Percentiles rank a stretch among this genome's conserved stretches.
Conservation (phyloP, 2,113 vertebrate genomes). For the Notarius quadriscutis region DNA sequence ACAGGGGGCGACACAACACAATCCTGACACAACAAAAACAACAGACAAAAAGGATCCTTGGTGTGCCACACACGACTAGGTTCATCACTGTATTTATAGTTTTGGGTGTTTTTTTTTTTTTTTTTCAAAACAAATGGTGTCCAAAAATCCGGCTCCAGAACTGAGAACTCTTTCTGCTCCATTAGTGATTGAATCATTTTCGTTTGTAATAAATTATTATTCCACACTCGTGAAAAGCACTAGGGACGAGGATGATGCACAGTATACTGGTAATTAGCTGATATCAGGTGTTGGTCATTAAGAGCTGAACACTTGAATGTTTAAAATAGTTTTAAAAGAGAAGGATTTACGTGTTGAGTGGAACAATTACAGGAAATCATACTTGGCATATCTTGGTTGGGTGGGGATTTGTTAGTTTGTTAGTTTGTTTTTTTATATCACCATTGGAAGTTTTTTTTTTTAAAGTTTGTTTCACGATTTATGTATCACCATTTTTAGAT, state of each 20-base stretch:
- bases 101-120: background rate
- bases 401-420: background rate
- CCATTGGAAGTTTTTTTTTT: background rate
- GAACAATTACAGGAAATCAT: background rate
- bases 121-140: background rate
- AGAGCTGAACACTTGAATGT: background rate
- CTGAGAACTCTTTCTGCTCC: background rate
- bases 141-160: background rate
- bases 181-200: background rate
- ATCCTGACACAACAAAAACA: background rate
- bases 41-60: background rate
- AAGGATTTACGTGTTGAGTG: background rate
- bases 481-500: background rate
- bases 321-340: background rate
- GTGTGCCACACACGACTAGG: background rate
- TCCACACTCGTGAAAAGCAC: background rate
- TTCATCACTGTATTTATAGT: too few relatives aligned
- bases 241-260: background rate
- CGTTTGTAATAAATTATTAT: background rate
- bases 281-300: slow-evolving; percentile 7
- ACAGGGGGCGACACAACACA: slow-evolving; percentile 42
- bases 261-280: background rate
- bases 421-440: background rate
- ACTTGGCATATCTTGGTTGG: background rate
- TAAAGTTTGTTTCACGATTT: background rate